phyloP scores from a whole-genome alignment of 2,113 vertebrate species.

The Phyllopteryx taeniolatus region DNA sequence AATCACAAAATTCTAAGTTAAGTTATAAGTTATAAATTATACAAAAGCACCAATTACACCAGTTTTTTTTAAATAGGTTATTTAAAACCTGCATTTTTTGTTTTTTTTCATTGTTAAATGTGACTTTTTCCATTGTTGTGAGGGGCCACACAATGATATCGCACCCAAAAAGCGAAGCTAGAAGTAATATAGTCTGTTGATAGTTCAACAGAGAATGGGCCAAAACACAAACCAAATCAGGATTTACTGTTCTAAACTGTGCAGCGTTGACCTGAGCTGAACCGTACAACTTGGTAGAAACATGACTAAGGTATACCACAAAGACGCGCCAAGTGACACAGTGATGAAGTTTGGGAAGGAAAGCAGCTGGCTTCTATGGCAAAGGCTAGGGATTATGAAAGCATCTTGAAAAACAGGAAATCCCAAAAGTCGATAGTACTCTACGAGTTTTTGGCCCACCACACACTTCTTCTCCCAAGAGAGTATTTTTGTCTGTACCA shows the following conservation, averaged over 20 bases:
- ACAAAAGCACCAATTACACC: too few species aligned
- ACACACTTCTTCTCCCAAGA: conserved; percentile 2
- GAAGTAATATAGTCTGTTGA: too few species aligned
- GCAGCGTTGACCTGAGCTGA: background rate
- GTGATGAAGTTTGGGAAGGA: background rate
- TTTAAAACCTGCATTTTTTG: too few species aligned
- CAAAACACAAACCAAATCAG: too few species aligned
- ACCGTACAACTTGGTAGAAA: background rate
- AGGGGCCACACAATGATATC: too few species aligned
- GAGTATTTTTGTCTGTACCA: conserved; percentile 61
- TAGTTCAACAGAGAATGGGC: too few species aligned
- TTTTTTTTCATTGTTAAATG: too few species aligned
- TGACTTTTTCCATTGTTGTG: too few species aligned
- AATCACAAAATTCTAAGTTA: too few species aligned
- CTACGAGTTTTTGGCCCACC: background rate
- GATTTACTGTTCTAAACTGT: background rate
- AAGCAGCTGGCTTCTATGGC: background rate
- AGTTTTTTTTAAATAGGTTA: too few species aligned
- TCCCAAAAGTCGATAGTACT: background rate
- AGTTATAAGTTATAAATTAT: too few species aligned
- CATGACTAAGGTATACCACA: background rate
- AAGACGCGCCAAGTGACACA: background rate
- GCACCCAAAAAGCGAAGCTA: too few species aligned
- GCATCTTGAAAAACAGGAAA: background rate
- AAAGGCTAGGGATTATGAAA: background rate